Conservation (phyloP, 1,140 invertebrate genomes). For the Nephila pilipes region DNA sequence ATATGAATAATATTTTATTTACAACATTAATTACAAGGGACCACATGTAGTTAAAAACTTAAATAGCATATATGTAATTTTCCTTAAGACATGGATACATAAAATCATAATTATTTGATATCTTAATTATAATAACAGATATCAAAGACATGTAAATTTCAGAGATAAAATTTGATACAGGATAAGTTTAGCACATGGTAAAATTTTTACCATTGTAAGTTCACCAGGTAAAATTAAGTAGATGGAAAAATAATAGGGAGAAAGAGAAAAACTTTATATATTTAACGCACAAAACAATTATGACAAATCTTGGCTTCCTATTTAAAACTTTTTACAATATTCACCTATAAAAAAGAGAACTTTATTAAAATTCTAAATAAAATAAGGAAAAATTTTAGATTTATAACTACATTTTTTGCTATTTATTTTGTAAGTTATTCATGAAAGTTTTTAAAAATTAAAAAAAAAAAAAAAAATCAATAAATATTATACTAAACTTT, state of each 20-base stretch:
- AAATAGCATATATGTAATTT: no score
- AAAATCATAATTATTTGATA: no score
- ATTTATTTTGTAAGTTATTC: no score
- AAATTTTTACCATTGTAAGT: background rate
- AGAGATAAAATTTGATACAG: background rate
- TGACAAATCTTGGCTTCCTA: background rate
- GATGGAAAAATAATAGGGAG: background rate
- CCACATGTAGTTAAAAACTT: background rate
- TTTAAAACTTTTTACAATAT: background rate
- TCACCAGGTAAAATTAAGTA: constrained; percentile 10
- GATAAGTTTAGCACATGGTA: background rate
- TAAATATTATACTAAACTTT: no score
- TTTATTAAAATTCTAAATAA: background rate
- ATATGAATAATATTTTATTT: background rate
- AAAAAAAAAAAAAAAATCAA: no score
- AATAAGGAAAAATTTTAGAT: no score
- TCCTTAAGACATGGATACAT: no score
- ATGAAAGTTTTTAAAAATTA: no score
- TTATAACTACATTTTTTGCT: no score
- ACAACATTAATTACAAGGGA: constrained; percentile 1
- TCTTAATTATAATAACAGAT: no score
- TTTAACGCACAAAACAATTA: background rate
- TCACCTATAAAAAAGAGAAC: background rate
- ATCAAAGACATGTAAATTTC: background rate
- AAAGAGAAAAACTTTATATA: background rate